phyloP scores from a whole-genome alignment of 2,113 vertebrate species.

The Saimiri boliviensis region DNA sequence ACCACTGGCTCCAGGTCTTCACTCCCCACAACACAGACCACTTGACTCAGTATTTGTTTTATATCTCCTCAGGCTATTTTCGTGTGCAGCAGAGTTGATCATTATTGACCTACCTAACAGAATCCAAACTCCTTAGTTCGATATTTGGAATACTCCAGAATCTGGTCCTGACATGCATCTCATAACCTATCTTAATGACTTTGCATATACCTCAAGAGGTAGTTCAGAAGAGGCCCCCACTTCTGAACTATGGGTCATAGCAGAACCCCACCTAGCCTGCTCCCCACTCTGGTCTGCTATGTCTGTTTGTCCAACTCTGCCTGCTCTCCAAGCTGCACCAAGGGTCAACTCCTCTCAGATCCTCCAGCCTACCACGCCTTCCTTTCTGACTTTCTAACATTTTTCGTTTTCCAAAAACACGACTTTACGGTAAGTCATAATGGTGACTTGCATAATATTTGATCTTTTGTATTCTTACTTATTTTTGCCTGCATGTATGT shows the following conservation, averaged over 20 bases:
- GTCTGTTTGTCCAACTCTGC: not conserved
- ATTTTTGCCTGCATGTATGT: not conserved
- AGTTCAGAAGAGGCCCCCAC: too few relatives aligned
- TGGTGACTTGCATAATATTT: not conserved
- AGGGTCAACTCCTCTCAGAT: not conserved
- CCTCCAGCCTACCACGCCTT: not conserved
- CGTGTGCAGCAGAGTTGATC: not conserved
- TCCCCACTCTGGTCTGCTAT: not conserved
- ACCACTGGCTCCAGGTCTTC: too few relatives aligned
- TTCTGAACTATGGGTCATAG: not conserved
- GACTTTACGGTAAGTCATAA: not conserved
- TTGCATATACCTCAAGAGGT: not conserved
- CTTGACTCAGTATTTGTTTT: not conserved
- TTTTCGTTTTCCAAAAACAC: not conserved
- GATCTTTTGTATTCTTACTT: not conserved
- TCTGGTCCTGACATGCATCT: not conserved
- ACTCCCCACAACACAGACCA: not conserved
- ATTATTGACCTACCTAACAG: not conserved
- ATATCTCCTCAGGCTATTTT: not conserved
- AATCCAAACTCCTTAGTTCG: not conserved
- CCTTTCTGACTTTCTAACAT: not conserved
- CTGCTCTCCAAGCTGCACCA: not conserved
- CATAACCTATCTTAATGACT: not conserved
- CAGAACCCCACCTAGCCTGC: not conserved
- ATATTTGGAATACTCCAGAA: not conserved